Evolutionary conservation across 2,888 invertebrate species (phyloP), one percentile per base, ranked within the genome.

Genomic region (Geotrupes spiniger): DNA sequence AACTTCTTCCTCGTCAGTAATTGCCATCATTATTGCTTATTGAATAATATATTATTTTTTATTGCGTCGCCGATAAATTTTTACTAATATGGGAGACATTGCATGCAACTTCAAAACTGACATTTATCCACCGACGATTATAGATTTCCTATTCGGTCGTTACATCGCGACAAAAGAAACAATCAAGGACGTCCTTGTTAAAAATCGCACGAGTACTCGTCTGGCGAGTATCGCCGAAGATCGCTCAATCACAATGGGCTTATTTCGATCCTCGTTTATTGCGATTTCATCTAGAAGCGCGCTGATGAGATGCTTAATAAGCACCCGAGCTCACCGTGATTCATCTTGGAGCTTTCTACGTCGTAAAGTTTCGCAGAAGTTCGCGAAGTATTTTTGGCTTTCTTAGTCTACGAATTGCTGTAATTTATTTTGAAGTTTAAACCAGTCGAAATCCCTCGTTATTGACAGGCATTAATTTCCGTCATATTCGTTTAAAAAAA

Each of bases 271-370:
- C 51, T 39, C 39, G 56, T 58, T 63, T 63, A 63, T 65, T 64
- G 61, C 56, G 57, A 63, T 64, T 64, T 61, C 64, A 62, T 63
- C 61, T 26, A 26, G 11, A 25, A 56, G 60, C 58, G 61, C 62
- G 65, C 59, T 64, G 64, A 63, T 64, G 62, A 63, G 62, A 62
- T 63, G 64, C 63, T 65, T 65, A 65, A 63, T 65, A 64, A 63
- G 42, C 28, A 36, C 21, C 38, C 3, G 6, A 4, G 21, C 6
- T 3, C 21, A 6, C 21, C 3, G 21, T 21, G 21, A 21, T 21
- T 21, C 31, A 4, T 11, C 31, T 12, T 31, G 12, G 11, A 4
- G 31, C 31, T 2, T 10, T 31, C 12, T 10, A 10, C 10, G 10
- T 12, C 12, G 31, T n/a, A 6, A 4, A 3, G 10, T 31, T 8